Evolutionary conservation across 2,797 vertebrate species (phyloP), one percentile per base, ranked within the genome.

Genomic region (Semotilus atromaculatus): DNA sequence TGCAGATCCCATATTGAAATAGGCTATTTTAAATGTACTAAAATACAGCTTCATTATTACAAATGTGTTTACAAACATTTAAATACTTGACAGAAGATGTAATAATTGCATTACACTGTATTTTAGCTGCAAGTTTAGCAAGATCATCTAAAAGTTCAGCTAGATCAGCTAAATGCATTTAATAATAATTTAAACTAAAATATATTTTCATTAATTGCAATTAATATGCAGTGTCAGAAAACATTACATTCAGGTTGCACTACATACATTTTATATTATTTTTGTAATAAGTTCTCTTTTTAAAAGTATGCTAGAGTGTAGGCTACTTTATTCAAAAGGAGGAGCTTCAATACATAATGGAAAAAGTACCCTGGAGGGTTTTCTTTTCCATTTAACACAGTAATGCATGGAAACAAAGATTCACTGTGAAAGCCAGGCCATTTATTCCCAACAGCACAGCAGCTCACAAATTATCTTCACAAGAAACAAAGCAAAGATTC

Each of bases 321-420:
- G 36, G 36, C 36, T 38, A 19, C 40, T 48, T 29, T 72, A 45
- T 29, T 29, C 43, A 31, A 26, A 31, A 31, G 1, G 45, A 29
- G 4, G 2, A 19, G 18, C 26, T 51, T 34, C 45, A 51, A 21
- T 13, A 5, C 18, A 51, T 51, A 18, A 13, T 13, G 9, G 16
- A 58, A 58, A 72, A 21, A 21, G 1, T 4, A 14, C 10, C 48
- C 72, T 34, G 3, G 29, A 53, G 45, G 5, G 48, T 4, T 34
- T 74, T 74, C 5, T 31, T 74, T 74, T 19, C 45, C 29, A 74
- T 53, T 74, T 74, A 53, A 51, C 29, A 13, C 45, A 4, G 45
- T 23, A 74, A 74, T 23, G 29, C 29, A 7, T 74, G 72, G 0
- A 74, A 74, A 74, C 72, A 74, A 74, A 74, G 48, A 74, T 2